A percentile compares a stretch with the other conserved stretches of the same genome.
Conservation (phyloP, 2,113 vertebrate genomes). For the Telmatochromis sp. region DNA sequence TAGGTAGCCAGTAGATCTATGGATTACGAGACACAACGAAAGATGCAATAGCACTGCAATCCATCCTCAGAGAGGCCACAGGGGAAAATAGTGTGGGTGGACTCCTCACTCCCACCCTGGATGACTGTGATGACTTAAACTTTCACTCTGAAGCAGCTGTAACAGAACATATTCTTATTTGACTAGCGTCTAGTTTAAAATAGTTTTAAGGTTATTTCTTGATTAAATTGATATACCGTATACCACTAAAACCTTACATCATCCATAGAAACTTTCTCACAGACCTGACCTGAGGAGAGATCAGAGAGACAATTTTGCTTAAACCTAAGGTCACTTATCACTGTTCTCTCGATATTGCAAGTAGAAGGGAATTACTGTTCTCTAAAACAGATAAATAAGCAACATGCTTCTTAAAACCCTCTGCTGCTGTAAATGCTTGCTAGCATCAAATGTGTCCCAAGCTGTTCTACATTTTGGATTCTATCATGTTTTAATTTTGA, state of each 20-base stretch:
- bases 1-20: conserved; percentile 8
- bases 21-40: not conserved
- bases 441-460: not conserved
- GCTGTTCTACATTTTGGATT: not conserved
- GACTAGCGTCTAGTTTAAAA: not conserved
- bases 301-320: not conserved
- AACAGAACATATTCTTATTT: not conserved
- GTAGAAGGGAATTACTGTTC: not conserved
- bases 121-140: conserved; percentile 18
- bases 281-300: not conserved
- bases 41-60: conserved; percentile 37
- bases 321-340: not conserved
- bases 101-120: conserved; percentile 26
- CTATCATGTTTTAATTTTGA: not conserved
- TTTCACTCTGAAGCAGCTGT: not conserved
- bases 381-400: not conserved
- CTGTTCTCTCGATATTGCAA: not conserved
- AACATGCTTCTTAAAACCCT: not conserved
- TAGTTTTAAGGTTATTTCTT: not conserved
- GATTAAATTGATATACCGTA: not conserved
- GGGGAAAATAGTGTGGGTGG: conserved; percentile 40
- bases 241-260: not conserved
- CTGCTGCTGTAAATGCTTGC: not conserved
- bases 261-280: not conserved
- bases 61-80: conserved; percentile 20